Percentiles rank a stretch among this genome's conserved stretches.
These are phyloP conservation scores for Eupsilia transversa DNA, from an alignment of 2,888 invertebrate species.

Conservation along the genomic window DNA sequence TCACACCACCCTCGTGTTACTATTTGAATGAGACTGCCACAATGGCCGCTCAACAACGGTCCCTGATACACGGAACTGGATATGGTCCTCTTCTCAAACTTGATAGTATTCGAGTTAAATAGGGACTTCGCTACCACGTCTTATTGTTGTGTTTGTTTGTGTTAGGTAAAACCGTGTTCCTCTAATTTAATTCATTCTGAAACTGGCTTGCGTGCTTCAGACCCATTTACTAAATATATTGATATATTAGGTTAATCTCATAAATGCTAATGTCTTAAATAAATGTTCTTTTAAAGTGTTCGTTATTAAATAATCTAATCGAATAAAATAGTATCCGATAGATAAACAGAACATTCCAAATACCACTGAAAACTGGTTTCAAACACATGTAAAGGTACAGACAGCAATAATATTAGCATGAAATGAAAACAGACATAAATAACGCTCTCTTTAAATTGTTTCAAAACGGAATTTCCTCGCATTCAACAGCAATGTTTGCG, in stretches of 20 bases:
- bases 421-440: slow-evolving; percentile 11
- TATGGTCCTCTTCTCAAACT: slow-evolving; percentile 54
- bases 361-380: slow-evolving; percentile 14
- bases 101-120: slow-evolving; percentile 48
- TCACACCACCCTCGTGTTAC: slow-evolving; percentile 64
- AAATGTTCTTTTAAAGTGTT: slow-evolving; percentile 13
- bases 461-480: slow-evolving; percentile 26
- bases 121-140: slow-evolving; percentile 13
- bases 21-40: slow-evolving; percentile 64
- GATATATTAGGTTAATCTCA: slow-evolving; percentile 21
- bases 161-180: slow-evolving; percentile 8
- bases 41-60: slow-evolving; percentile 58
- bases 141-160: slow-evolving; percentile 28
- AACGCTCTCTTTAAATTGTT: slow-evolving; percentile 30
- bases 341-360: slow-evolving; percentile 1
- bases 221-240: slow-evolving; percentile 27
- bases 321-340: slow-evolving; percentile 9
- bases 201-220: slow-evolving; percentile 25
- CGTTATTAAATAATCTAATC: slow-evolving; percentile 32
- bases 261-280: slow-evolving; percentile 47
- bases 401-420: neutral
- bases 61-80: slow-evolving; percentile 62
- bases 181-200: slow-evolving; percentile 44
- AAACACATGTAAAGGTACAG: slow-evolving; percentile 20
- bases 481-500: slow-evolving; percentile 26